Percentiles rank a stretch among this genome's conserved stretches.
Conservation (phyloP, 2,113 vertebrate genomes). For the Pedionomus torquatus region DNA sequence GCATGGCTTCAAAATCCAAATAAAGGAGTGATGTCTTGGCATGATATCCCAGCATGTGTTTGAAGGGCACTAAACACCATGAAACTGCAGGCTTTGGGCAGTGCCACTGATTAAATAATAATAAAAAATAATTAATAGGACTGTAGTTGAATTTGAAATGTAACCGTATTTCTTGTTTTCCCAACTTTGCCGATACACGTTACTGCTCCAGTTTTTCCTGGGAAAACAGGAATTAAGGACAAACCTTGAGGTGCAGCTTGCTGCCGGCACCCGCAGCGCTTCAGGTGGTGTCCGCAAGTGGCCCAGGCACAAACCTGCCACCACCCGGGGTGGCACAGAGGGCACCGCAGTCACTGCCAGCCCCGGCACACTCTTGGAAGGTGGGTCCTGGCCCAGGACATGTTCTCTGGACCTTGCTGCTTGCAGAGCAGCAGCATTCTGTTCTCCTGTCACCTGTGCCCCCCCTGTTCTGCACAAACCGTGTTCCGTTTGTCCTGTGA, state of each 20-base stretch:
- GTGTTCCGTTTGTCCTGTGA: background rate
- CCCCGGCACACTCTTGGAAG: background rate
- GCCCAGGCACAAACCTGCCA: background rate
- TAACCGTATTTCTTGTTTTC: background rate
- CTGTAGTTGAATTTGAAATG: background rate
- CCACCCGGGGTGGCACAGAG: background rate
- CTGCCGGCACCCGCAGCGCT: background rate
- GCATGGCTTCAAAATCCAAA: background rate
- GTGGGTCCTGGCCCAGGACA: background rate
- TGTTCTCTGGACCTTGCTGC: background rate
- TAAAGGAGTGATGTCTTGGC: background rate
- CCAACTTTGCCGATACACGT: background rate
- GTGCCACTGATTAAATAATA: background rate
- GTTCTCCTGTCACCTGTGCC: rapidly evolving
- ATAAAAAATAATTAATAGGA: background rate
- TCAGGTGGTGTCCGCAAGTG: background rate
- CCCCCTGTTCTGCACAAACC: background rate
- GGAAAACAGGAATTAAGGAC: background rate
- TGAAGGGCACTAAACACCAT: background rate
- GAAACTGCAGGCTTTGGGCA: background rate
- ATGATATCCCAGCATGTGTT: background rate
- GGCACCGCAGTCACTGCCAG: background rate
- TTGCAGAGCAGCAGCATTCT: background rate
- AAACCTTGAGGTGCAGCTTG: background rate
- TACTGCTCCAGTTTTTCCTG: background rate